Percentiles rank a stretch among this genome's conserved stretches.
Evolutionary conservation across 2,113 vertebrate genomes (phyloP).

Genomic region (Gobius niger): DNA sequence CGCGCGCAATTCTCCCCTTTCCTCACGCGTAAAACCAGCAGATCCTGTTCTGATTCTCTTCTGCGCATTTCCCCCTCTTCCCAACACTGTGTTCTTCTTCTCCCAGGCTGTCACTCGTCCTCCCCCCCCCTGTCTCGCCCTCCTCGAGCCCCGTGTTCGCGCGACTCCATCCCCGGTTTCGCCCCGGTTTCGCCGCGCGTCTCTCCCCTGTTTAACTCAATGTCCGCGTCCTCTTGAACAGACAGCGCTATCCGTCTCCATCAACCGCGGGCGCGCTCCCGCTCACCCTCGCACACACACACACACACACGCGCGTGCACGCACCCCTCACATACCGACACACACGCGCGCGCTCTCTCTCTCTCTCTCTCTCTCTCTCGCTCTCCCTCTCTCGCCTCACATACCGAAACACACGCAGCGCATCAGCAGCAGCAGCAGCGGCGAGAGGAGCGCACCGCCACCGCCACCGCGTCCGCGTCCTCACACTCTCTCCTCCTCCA

Average conservation of each 20-base stretch:
- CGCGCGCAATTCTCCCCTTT: no score
- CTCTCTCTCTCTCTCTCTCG: not conserved
- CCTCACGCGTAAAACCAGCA: no score
- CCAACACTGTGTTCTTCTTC: not conserved
- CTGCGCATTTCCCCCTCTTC: no score
- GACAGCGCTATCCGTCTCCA: slow-evolving; percentile 26
- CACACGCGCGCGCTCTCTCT: slow-evolving; percentile 18
- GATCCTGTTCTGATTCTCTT: no score
- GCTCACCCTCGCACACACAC: slow-evolving; percentile 2
- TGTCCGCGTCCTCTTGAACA: slow-evolving; percentile 30
- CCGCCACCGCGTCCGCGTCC: not conserved
- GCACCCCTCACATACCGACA: slow-evolving; percentile 57
- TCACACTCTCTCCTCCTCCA: not conserved
- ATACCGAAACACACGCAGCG: slow-evolving; percentile 58
- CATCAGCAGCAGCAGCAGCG: slow-evolving; percentile 8
- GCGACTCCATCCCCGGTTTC: not conserved
- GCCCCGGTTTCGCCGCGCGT: not conserved
- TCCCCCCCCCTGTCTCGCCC: not conserved
- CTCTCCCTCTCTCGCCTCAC: not conserved
- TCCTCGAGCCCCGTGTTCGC: not conserved
- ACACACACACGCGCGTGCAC: slow-evolving; percentile 12
- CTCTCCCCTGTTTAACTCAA: not conserved
- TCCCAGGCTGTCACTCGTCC: not conserved
- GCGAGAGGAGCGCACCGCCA: no score
- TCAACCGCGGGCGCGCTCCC: slow-evolving; percentile 4